phyloP scores from a whole-genome alignment of 1,140 invertebrate species.

The Tetramorium parvispinum region DNA sequence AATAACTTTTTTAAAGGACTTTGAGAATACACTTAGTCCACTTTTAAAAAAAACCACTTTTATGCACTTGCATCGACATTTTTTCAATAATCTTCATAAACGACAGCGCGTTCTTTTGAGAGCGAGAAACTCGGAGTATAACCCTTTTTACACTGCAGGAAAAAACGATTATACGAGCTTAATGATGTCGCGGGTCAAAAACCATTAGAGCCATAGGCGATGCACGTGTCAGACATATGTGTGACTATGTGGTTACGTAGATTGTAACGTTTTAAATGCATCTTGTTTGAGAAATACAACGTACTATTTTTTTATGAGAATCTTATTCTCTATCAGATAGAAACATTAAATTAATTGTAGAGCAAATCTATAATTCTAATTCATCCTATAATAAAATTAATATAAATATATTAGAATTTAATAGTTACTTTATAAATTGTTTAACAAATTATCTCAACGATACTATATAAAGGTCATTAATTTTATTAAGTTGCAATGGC shows the following conservation, averaged over 20 bases:
- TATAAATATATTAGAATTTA: neutral
- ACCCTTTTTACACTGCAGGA: conserved; percentile 34
- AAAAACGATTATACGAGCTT: conserved; percentile 48
- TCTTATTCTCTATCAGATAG: neutral
- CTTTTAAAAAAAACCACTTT: neutral
- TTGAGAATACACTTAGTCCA: neutral
- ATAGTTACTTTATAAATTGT: neutral
- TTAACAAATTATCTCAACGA: neutral
- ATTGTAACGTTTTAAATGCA: conserved; percentile 33
- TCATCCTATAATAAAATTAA: neutral
- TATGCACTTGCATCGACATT: neutral
- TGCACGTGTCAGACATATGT: conserved; percentile 58
- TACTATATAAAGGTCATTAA: neutral
- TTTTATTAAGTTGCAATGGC: neutral
- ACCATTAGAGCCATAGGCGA: conserved; percentile 46
- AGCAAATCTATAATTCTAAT: neutral
- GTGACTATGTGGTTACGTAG: conserved; percentile 15
- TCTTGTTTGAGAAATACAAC: neutral
- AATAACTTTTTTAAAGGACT: neutral
- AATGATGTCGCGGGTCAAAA: conserved; percentile 58
- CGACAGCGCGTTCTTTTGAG: conserved; percentile 52
- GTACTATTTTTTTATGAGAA: conserved; percentile 47
- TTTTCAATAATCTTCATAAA: conserved; percentile 36
- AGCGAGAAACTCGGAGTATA: conserved; percentile 27
- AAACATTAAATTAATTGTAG: neutral